A percentile compares a stretch with the other conserved stretches of the same genome.
These are phyloP conservation scores for Syngnathus floridae DNA, from an alignment of 2,113 vertebrate species.

Conservation along the genomic window DNA sequence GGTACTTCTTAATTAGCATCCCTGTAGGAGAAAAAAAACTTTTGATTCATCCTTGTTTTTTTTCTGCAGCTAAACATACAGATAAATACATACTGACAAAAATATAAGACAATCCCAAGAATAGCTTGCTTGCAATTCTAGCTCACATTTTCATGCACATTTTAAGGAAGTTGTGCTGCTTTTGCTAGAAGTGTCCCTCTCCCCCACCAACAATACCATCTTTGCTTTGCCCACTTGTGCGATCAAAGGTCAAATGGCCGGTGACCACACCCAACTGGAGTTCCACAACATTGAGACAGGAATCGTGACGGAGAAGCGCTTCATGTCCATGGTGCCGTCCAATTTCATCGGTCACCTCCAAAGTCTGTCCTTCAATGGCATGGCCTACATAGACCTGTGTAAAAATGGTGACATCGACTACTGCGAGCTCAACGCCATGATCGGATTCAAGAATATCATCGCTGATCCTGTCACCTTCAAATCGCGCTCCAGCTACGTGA, in stretches of 20 bases:
- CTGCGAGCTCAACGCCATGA: conserved; percentile 96
- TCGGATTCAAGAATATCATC: conserved; percentile 97
- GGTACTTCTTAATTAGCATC: conserved; percentile 51
- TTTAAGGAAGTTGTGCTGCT: not conserved
- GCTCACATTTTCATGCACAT: not conserved
- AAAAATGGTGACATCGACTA: conserved; percentile 98
- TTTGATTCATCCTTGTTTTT: not conserved
- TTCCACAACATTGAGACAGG: conserved; percentile 99
- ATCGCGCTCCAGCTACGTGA: conserved; percentile 93
- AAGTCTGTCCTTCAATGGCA: conserved; percentile 94
- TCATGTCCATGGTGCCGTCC: conserved; percentile 87
- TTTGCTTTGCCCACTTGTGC: conserved; percentile 17
- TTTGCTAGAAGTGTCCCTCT: not conserved
- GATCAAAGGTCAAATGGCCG: conserved; percentile 90
- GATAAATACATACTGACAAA: too few species aligned
- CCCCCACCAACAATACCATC: conserved; percentile 15
- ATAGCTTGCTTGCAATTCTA: not conserved
- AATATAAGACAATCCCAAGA: too few species aligned
- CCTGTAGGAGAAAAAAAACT: not conserved
- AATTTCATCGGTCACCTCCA: conserved; percentile 98
- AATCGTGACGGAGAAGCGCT: conserved; percentile 93
- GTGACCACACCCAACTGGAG: conserved; percentile 95
- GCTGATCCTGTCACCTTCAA: conserved; percentile 98
- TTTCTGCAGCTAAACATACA: too few species aligned
- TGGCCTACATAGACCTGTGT: conserved; percentile 98